A percentile compares a stretch with the other conserved stretches of the same genome.
These are phyloP conservation scores for Sarcophaga peregrina DNA, from an alignment of 1,140 invertebrate species.

Conservation along the genomic window DNA sequence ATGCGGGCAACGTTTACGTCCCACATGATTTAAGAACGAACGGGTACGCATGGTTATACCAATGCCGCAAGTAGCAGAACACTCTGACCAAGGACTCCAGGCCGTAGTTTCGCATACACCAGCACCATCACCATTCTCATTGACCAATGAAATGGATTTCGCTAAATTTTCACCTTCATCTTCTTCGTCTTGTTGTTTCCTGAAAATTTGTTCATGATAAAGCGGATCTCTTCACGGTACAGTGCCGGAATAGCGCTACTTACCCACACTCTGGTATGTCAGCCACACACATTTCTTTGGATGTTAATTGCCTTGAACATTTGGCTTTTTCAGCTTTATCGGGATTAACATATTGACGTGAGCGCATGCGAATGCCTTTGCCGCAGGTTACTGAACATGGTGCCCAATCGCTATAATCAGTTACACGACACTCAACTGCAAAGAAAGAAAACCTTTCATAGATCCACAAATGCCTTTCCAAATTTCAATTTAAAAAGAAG, in stretches of 20 bases:
- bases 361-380: slow-evolving; percentile 86
- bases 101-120: slow-evolving; percentile 77
- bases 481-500: not conserved
- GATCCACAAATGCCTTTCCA: not conserved
- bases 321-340: slow-evolving; percentile 80
- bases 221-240: not conserved
- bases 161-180: slow-evolving; percentile 66
- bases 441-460: slow-evolving; percentile 39
- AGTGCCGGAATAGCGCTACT: not conserved
- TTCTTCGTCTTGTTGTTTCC: slow-evolving; percentile 54
- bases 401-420: slow-evolving; percentile 80
- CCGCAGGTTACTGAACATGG: slow-evolving; percentile 88
- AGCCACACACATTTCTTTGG: slow-evolving; percentile 89
- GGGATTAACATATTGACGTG: slow-evolving; percentile 79
- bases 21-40: slow-evolving; percentile 78
- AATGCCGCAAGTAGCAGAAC: slow-evolving; percentile 84
- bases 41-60: slow-evolving; percentile 81
- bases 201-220: not conserved
- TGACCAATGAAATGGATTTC: slow-evolving; percentile 55
- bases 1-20: slow-evolving; percentile 81
- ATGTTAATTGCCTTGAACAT: slow-evolving; percentile 84
- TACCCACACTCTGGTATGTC: slow-evolving; percentile 77
- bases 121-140: slow-evolving; percentile 62
- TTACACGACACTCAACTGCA: slow-evolving; percentile 81
- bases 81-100: slow-evolving; percentile 85